Conservation (phyloP, 2,113 vertebrate species). For the Apaloderma vittatum region DNA sequence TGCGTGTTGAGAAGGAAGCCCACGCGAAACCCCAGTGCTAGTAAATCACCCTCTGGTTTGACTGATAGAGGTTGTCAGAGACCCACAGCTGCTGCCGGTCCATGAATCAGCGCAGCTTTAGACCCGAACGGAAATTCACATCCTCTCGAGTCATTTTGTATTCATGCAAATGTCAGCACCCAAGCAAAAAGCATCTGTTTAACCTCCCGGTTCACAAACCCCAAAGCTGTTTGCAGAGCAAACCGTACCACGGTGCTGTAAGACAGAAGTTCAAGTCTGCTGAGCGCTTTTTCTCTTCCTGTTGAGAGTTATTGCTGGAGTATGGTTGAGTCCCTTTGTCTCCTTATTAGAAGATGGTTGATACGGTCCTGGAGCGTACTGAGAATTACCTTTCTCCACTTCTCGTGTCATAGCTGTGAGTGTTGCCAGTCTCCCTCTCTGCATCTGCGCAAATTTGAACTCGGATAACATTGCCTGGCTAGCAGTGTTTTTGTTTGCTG, state of each 20-base stretch:
- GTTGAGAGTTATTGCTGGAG: neutral
- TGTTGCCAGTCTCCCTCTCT: neutral
- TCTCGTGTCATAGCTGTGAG: neutral
- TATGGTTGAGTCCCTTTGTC: neutral
- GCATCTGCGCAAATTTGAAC: neutral
- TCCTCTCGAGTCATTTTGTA: neutral
- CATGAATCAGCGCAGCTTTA: neutral
- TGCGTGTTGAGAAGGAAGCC: neutral
- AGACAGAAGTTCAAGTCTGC: neutral
- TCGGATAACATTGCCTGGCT: neutral
- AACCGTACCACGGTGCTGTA: fast-evolving
- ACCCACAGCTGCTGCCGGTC: neutral
- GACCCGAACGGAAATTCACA: neutral
- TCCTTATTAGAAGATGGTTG: neutral
- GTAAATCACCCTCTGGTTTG: constrained; percentile 13
- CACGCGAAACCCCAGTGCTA: neutral
- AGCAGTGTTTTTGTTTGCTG: neutral
- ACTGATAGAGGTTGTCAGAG: neutral
- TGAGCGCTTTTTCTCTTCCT: neutral
- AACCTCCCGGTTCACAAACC: neutral
- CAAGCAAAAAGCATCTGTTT: neutral
- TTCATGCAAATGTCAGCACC: neutral
- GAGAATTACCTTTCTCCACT: neutral
- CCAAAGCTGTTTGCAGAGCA: neutral
- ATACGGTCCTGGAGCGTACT: neutral